Evolutionary conservation across 2,888 invertebrate genomes (phyloP), one percentile per base, ranked within the genome.

Genomic region (Busseola fusca): DNA sequence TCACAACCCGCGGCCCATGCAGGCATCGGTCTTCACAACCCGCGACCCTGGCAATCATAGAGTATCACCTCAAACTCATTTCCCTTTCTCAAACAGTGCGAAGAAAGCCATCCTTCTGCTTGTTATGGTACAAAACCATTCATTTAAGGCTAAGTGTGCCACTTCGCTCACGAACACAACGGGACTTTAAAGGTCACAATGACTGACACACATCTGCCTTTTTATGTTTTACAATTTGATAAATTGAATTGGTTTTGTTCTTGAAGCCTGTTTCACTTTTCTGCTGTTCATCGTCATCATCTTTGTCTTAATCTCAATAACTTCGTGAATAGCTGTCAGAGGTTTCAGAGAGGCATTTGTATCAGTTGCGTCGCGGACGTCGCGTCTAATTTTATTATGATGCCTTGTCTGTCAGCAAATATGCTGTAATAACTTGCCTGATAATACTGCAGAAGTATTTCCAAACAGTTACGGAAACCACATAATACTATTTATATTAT

Each of bases 91-190:
- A 81, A 78, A 84, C 71, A 84, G 80, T 71, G 72, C 66, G 30
- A 76, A 74, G 84, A 85, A 83, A 80, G 84, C 75, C 60, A 80
- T 85, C 82, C 84, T 83, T 72, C 58, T 25, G 67, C 77, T 85
- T 81, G 69, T 78, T 85, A 76, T 72, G 81, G 77, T 57, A 85
- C 78, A 82, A 76, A 82, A 70, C 74, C 64, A 74, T 78, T 77
- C 84, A 76, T 71, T 82, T 84, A 85, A 68, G 84, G 86, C 74
- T 14, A 80, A 80, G 83, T 85, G 65, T 80, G 81, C 71, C 82
- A 58, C 79, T 66, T 80, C 58, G 52, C 78, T 81, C 79, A 80
- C 80, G 74, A 80, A 78, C 59, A 45, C 76, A 85, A 85, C 84
- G 84, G 84, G 67, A 85, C 85, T 74, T 76, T 70, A 78, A 79